Evolutionary conservation across 2,113 vertebrate species (phyloP), one percentile per base, ranked within the genome.

Genomic region (Oryctolagus cuniculus): DNA sequence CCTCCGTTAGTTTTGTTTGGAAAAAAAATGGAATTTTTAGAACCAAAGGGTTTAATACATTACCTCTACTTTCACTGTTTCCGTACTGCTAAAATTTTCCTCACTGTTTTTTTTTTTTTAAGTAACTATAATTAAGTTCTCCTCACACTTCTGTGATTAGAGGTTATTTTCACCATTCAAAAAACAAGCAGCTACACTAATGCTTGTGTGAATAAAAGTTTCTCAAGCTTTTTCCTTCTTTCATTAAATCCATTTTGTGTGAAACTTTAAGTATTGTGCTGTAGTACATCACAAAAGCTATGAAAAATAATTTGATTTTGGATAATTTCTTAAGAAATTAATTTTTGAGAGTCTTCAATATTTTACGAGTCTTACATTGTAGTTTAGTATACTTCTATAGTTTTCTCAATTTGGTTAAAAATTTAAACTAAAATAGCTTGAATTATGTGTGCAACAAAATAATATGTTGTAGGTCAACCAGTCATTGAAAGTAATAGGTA

Each of bases 81-180:
- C 87, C 72, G 79, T 90, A 70, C n/a, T 93, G 66, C 49, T 85
- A 79, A 73, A 87, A 81, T 91, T 95, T 91, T 96, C 73, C 53
- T 96, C 90, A 34, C 4, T 97, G 88, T 80, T 70, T 97, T 98
- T 72, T 89, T 67, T 34, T 80, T 73, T 97, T 98, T 72, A 0
- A 2, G 19, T 72, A 69, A 95, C 66, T 84, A 25, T 92, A 95
- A 55, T 96, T 79, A 77, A 93, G 31, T 83, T 94, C 36, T 88
- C 49, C 74, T 74, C 55, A 92, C 51, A 22, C 34, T 94, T 79
- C 63, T 38, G 1, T 27, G 29, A 84, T 67, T 91, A 93, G 25
- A 93, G 12, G 81, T 97, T 93, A 78, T 86, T 95, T 89, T 97
- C 95, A 85, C 70, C 67, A 92, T 95, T 95, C 83, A 90, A 55